Base-by-base conservation (phyloP, 2,888 invertebrate genomes). In the Plebejus melissa region DNA sequence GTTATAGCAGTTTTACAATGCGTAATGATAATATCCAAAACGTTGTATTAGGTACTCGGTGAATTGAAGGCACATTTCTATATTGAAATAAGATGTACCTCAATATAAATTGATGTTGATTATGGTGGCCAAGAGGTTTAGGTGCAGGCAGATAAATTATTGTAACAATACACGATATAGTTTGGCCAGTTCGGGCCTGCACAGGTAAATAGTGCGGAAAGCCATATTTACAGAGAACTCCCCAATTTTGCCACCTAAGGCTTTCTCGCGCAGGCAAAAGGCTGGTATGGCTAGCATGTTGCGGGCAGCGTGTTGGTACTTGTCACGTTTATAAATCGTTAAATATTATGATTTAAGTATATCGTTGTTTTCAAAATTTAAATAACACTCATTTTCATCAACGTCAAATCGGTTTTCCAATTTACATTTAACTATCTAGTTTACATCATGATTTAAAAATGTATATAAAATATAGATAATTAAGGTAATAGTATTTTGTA, bases 31-130 rank as follows among this genome's bases (percentile, higher is more conserved):
- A 72, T 72, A 54, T 54, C 32, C 7, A 54, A 28, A 28, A 54
- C 50, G 28, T n/a, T 71, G 28, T 46, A 74, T 32, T 65, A 65
- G 38, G 38, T 74, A 60, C 46, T 74, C 28, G 60, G 46, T 65
- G 28, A n/a, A 74, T 60, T 58, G 22, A 38, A 38, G 58, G 46
- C 13, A 9, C 6, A 46, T 65, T 74, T 58, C 58, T 58, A 38
- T 58, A 46, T 74, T 58, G 58, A 38, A 74, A 38, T 58, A 38
- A 22, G 74, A 50, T 22, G 58, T 50, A 74, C n/a, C 58, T 74
- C 16, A 57, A 54, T 38, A 16, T 22, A 22, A 74, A 32, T 22
- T 28, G 58, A 60, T 65, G 65, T 65, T 65, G 32, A 65, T 32
- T 2, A 32, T 32, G 16, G 28, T 60, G 60, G 28, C 28, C 60